Conservation (phyloP, 2,797 vertebrate genomes). For the Potorous gilbertii region DNA sequence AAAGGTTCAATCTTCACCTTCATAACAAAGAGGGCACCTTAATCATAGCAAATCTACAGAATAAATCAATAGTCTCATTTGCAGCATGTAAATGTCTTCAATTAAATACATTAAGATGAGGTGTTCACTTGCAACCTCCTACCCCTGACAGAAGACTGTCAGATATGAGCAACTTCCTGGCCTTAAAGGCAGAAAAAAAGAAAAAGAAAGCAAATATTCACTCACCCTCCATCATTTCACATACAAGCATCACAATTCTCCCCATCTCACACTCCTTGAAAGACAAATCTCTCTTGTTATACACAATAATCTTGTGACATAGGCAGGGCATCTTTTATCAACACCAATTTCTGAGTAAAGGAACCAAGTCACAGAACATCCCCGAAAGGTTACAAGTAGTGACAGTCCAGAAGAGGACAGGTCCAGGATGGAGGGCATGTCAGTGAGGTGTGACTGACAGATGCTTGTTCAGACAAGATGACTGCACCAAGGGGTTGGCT, state of each 20-base stretch:
- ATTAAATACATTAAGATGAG: constrained; percentile 35
- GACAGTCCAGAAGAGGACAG: background rate
- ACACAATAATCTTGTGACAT: constrained; percentile 8
- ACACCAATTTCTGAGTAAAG: background rate
- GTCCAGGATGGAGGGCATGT: background rate
- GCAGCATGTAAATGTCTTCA: constrained; percentile 38
- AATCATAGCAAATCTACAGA: constrained; percentile 45
- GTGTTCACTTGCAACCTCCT: background rate
- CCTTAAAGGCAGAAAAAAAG: constrained; percentile 16
- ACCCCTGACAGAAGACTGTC: constrained; percentile 22
- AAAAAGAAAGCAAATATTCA: background rate
- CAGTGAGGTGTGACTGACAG: background rate
- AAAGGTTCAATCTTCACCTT: constrained; percentile 62
- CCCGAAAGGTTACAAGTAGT: background rate
- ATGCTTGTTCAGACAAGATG: background rate
- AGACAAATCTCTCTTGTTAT: background rate
- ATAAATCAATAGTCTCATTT: constrained; percentile 56
- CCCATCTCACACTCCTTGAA: background rate
- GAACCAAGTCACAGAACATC: background rate
- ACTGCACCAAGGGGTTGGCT: background rate
- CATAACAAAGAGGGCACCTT: constrained; percentile 58
- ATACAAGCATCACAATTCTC: background rate
- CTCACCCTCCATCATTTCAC: background rate
- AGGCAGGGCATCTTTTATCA: background rate
- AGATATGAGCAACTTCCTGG: background rate